Percentiles rank a stretch among this genome's conserved stretches.
These are phyloP conservation scores for Alcedo atthis DNA, from an alignment of 2,797 vertebrate species.

Conservation along the genomic window DNA sequence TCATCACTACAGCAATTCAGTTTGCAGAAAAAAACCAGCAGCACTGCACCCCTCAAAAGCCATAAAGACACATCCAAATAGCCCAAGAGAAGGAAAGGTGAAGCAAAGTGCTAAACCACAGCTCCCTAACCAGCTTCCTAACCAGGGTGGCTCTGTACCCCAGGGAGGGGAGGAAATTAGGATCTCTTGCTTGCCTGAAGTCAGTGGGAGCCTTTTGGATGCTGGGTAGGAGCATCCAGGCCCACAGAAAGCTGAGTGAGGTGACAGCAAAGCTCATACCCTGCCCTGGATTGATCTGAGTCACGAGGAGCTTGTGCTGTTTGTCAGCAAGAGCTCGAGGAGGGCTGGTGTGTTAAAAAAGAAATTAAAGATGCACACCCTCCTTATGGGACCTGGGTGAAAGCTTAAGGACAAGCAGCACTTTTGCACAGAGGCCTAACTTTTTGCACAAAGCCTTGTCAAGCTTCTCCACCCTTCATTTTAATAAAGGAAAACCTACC, in stretches of 20 bases:
- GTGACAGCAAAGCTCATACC: neutral
- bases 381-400: neutral
- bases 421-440: neutral
- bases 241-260: neutral
- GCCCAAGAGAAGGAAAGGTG: neutral
- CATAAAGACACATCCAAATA: neutral
- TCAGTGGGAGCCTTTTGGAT: neutral
- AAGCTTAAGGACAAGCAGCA: neutral
- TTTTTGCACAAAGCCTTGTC: neutral
- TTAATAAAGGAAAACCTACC: slow-evolving; percentile 62
- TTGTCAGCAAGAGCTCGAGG: neutral
- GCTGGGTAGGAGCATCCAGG: neutral
- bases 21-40: neutral
- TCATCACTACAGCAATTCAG: neutral
- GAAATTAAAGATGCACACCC: neutral
- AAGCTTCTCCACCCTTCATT: slow-evolving; percentile 16
- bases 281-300: slow-evolving; percentile 6
- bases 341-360: neutral
- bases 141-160: neutral
- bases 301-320: neutral
- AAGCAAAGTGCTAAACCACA: neutral
- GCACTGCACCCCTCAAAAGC: neutral
- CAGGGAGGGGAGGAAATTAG: neutral
- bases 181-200: neutral
- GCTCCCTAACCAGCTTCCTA: neutral